A percentile compares a stretch with the other conserved stretches of the same genome.
phyloP scores from a whole-genome alignment of 1,140 invertebrate genomes.

The Philotrypesis tridentata region DNA sequence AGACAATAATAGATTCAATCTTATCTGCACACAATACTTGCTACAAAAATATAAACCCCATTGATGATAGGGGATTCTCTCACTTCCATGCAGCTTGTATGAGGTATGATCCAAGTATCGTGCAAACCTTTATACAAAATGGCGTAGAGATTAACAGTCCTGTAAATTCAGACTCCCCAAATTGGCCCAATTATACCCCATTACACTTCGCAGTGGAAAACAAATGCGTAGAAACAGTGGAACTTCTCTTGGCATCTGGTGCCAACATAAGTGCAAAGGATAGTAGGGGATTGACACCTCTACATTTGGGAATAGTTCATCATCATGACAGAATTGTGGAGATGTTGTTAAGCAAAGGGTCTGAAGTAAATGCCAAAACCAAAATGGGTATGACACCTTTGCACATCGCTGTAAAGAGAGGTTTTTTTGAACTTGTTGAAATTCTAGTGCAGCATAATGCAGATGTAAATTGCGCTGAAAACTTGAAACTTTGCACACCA shows the following conservation, averaged over 20 bases:
- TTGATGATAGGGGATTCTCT: neutral
- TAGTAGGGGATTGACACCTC: neutral
- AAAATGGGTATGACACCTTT: neutral
- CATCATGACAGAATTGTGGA: neutral
- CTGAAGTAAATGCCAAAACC: conserved; percentile 1
- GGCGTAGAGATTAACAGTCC: neutral
- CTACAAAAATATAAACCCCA: conserved; percentile 2
- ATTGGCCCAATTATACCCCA: neutral
- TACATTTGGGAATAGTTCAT: neutral
- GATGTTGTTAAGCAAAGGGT: neutral
- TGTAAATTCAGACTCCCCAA: neutral
- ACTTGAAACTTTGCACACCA: neutral
- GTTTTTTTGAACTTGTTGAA: neutral
- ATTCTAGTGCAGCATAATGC: neutral
- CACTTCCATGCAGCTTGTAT: conserved; percentile 17
- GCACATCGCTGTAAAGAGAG: conserved; percentile 9
- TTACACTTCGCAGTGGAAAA: conserved; percentile 15
- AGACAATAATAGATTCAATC: neutral
- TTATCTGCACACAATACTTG: neutral
- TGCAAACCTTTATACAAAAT: neutral
- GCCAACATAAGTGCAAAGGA: neutral
- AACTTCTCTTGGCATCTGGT: neutral
- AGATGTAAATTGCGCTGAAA: neutral
- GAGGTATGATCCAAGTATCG: neutral
- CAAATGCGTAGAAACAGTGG: neutral